Evolutionary conservation across 2,888 invertebrate species (phyloP), one percentile per base, ranked within the genome.

Genomic region (Oscheius myriophilus): DNA sequence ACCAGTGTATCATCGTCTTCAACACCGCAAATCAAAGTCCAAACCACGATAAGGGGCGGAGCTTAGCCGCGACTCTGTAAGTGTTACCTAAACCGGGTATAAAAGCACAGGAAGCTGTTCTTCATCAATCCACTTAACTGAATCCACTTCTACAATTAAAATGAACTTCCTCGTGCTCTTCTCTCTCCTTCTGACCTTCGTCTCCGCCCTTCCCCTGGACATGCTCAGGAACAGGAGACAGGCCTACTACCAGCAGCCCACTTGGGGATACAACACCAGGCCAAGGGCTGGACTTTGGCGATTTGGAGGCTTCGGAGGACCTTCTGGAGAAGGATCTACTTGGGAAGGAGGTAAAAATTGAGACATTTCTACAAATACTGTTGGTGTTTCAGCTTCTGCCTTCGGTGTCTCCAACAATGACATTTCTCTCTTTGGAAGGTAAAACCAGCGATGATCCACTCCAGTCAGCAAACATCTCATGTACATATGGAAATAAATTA

Each of bases 291-390:
- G 61, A 1, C 49, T 61, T n/a, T 61, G 61, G 61, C 46, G 61
- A 61, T 49, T 33, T n/a, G 61, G 61, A 7, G 61, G 61, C 7
- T 16, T 61, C 16, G 61, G 61, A 4, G 61, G 61, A n/a, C 61
- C 61, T 33, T 33, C n/a, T n/a, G 61, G 61, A 3, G 61, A 61
- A 49, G 61, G 61, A 46, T 61, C 61, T 49, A 61, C 61, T 16
- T 61, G 61, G 61, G 61, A 61, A 61, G 61, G 61, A 25, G 58
- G 58, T 58, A 18, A 58, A 23, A 18, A 18, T 21, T 43, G 0
- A 12, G 16, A 16, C 11, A 16, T 33, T 33, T 49, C 43, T 46
- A 1, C 25, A 26, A 54, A n/a, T n/a, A 54, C 16, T 23, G 33
- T 45, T 1, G 9, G 4, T 18, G 16, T 61, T 61, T 49, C 49